Evolutionary conservation across 2,888 invertebrate species (phyloP), one percentile per base, ranked within the genome.

Genomic region (Deilephila porcellus): DNA sequence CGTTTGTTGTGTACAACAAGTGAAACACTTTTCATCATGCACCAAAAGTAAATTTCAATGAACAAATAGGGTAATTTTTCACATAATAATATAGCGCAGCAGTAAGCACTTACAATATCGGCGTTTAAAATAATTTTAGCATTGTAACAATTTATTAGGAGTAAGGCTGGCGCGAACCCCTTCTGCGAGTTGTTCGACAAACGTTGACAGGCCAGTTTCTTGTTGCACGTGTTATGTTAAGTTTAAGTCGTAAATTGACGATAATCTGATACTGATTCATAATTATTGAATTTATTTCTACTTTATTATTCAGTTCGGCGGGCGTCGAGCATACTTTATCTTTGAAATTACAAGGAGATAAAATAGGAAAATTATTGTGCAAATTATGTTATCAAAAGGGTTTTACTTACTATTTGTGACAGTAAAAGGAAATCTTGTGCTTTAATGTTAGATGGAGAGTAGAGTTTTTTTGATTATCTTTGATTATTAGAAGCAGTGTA

Each of bases 171-270:
- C 56, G 34, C 45, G 67, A 67, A 25, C 67, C 67, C 20, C 52
- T 34, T 67, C 59, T 67, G 72, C 56, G 63, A 64, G 72, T 72
- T 25, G 67, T 73, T 71, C 62, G 73, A 73, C 71, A 73, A 73
- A 71, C 62, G 34, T 32, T 71, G 71, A 71, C 59, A 71, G 60
- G 62, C 73, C 80, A 79, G 82, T 82, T 82, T 81, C 81, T 81
- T 80, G 74, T 79, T 80, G 79, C 82, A 79, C 78, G 77, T 79
- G 74, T 79, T 77, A 79, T 80, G 79, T 75, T 75, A 80, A 82
- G 77, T 80, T 77, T 76, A 74, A 81, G 71, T 79, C 82, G 80
- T 83, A 81, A 78, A 79, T 80, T 78, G 75, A 74, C 75, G 74
- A 72, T 76, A 78, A 77, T 76, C 76, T 75, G 74, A 76, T 78